phyloP scores from a whole-genome alignment of 2,113 vertebrate genomes.

The Callopanchax toddi region DNA sequence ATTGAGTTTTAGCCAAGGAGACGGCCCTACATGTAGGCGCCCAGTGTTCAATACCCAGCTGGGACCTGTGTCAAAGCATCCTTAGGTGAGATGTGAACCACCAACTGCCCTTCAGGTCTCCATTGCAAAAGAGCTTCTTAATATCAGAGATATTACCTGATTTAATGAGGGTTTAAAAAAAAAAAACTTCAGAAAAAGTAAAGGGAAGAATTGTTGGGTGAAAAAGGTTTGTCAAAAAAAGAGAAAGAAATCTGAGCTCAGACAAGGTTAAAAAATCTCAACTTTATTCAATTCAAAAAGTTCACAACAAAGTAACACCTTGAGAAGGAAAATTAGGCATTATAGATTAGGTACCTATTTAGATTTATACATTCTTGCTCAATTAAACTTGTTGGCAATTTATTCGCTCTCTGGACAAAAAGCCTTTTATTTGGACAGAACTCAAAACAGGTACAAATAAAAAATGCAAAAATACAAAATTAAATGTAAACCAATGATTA shows the following conservation, averaged over 20 bases:
- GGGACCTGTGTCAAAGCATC: no score
- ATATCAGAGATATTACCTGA: no score
- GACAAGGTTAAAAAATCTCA: constrained; percentile 80
- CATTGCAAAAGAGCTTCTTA: no score
- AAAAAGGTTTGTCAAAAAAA: no score
- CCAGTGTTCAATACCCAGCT: no score
- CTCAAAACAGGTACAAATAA: constrained; percentile 66
- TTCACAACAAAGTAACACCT: constrained; percentile 84
- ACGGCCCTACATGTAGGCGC: no score
- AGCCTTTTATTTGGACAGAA: constrained; percentile 74
- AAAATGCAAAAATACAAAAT: constrained; percentile 80
- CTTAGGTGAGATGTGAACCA: no score
- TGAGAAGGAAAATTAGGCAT: constrained; percentile 72
- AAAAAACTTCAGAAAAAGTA: no score
- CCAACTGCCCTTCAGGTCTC: no score
- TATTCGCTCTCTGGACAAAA: constrained; percentile 60
- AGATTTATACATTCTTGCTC: constrained; percentile 77
- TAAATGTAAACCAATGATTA: constrained; percentile 97
- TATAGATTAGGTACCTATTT: constrained; percentile 68
- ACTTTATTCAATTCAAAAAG: constrained; percentile 85
- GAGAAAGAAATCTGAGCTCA: constrained; percentile 31
- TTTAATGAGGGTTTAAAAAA: no score
- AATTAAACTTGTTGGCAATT: constrained; percentile 74
- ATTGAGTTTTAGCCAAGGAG: no score
- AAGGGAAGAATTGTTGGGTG: no score